Evolutionary conservation across 2,888 invertebrate genomes (phyloP).

Genomic region (Matsumyia berberina): DNA sequence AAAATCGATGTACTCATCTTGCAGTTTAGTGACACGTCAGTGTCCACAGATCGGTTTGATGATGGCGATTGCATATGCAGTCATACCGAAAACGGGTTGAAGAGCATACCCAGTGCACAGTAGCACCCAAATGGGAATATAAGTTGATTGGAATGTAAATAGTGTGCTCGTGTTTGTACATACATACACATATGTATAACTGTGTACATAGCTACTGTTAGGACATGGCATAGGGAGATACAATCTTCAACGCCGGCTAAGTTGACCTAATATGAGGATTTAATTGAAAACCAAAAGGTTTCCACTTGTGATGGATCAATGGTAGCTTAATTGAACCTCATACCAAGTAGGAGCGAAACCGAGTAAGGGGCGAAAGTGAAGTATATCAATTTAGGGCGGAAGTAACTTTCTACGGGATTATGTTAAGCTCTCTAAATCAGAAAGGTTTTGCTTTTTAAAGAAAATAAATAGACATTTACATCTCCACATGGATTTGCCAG

Average conservation of each 20-base stretch:
- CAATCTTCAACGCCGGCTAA: neutral
- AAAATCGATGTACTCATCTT: conserved; percentile 22
- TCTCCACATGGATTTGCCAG: no score
- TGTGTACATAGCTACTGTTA: neutral
- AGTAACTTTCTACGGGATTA: neutral
- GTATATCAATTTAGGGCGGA: neutral
- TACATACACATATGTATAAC: no score
- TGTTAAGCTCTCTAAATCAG: neutral
- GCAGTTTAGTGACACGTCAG: conserved; percentile 29
- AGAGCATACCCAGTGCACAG: neutral
- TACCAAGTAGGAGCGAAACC: neutral
- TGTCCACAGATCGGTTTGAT: conserved; percentile 21
- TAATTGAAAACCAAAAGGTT: conserved; percentile 37
- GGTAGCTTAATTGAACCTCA: conserved; percentile 5
- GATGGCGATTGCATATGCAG: conserved; percentile 24
- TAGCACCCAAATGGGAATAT: conserved; percentile 6
- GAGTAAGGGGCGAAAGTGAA: neutral
- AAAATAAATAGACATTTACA: no score
- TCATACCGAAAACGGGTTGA: neutral
- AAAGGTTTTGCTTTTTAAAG: no score
- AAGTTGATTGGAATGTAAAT: conserved; percentile 25
- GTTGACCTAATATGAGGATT: conserved; percentile 8
- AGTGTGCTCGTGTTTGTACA: no score
- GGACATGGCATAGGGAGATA: neutral
- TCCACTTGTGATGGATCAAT: conserved; percentile 9